A percentile compares a stretch with the other conserved stretches of the same genome.
Evolutionary conservation across 2,113 vertebrate species (phyloP).

Genomic region (Hippotragus niger): DNA sequence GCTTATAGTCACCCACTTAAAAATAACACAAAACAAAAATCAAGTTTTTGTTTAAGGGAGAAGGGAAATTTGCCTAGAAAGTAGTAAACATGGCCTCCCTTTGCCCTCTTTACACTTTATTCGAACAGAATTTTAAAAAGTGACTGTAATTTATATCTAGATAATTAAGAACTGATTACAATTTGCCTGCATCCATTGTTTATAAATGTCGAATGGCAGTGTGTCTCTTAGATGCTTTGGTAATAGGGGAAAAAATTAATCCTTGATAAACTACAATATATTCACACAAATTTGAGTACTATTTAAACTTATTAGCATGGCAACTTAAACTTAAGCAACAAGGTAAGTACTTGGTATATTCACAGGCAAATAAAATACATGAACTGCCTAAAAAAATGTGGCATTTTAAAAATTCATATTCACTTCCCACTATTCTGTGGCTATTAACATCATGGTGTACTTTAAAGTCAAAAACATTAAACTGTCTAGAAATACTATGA

Average conservation of each 20-base stretch:
- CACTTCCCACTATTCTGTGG: background rate
- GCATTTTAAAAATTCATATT: background rate
- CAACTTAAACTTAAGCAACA: background rate
- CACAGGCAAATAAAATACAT: background rate
- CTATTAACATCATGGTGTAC: background rate
- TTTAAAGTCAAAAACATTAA: slow-evolving; percentile 40
- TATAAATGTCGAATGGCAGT: background rate
- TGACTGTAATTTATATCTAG: background rate
- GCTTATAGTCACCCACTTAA: background rate
- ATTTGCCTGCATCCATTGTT: background rate
- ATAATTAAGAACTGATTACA: background rate
- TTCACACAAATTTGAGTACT: background rate
- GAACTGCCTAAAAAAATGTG: background rate
- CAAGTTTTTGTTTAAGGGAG: background rate
- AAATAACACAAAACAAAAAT: background rate
- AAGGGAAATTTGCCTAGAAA: background rate
- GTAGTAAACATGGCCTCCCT: background rate
- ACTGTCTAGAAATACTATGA: slow-evolving; percentile 23
- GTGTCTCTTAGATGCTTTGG: background rate
- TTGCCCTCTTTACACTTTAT: background rate
- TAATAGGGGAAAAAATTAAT: background rate
- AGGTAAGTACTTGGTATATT: background rate
- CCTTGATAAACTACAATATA: background rate
- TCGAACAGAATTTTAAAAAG: background rate
- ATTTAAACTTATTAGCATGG: background rate